These are phyloP conservation scores for Chrysocyon brachyurus DNA, from an alignment of 2,797 vertebrate genomes.

Conservation along the genomic window DNA sequence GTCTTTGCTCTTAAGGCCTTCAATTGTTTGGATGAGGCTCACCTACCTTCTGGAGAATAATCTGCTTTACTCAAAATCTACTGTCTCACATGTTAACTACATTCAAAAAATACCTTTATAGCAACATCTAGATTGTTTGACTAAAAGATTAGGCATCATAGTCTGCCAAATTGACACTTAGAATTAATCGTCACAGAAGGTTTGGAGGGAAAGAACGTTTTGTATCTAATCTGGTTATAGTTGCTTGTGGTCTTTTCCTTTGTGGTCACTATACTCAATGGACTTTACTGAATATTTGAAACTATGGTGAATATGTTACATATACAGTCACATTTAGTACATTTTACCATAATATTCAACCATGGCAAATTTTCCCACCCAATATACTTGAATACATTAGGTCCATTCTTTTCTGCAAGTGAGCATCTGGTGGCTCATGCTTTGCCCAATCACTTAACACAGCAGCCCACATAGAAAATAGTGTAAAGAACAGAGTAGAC, in stretches of 20 bases:
- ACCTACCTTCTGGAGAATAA: background rate
- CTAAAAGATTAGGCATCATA: background rate
- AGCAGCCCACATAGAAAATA: background rate
- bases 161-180: background rate
- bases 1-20: background rate
- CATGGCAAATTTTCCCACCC: background rate
- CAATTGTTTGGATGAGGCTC: background rate
- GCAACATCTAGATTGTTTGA: background rate
- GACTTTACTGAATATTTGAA: slow-evolving; percentile 45
- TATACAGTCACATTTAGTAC: background rate
- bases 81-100: background rate
- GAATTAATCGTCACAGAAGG: background rate
- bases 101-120: background rate
- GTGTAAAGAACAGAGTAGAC: slow-evolving; percentile 40
- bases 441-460: slow-evolving; percentile 11
- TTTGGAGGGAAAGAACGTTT: background rate
- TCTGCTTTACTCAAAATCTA: background rate
- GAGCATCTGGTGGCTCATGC: background rate
- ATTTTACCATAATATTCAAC: background rate
- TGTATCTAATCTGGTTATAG: background rate
- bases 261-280: background rate
- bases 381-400: background rate
- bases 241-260: background rate
- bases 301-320: background rate
- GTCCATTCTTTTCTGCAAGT: background rate